Percentiles rank a stretch among this genome's conserved stretches.
These are phyloP conservation scores for Diprion similis DNA, from an alignment of 1,140 invertebrate species.

Conservation along the genomic window DNA sequence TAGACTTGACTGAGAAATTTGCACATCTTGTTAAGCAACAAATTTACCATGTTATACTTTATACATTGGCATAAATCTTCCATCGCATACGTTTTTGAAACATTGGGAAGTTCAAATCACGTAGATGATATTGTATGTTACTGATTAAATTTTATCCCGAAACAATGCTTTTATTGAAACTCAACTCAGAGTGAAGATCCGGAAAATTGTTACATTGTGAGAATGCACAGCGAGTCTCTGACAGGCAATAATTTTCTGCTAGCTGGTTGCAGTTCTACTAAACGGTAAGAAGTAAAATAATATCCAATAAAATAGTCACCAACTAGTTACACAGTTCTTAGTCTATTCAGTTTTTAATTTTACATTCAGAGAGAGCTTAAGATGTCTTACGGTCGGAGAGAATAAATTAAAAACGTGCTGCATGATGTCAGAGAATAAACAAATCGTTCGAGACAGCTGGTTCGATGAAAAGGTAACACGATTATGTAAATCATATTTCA, in stretches of 20 bases:
- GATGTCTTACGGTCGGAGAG: constrained; percentile 63
- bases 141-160: no score
- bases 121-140: no score
- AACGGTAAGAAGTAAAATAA: constrained; percentile 56
- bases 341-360: neutral
- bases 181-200: constrained; percentile 63
- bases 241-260: constrained; percentile 62
- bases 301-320: neutral
- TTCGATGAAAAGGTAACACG: constrained; percentile 65
- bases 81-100: constrained; percentile 6
- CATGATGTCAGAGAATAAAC: constrained; percentile 68
- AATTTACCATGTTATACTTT: neutral
- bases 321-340: neutral
- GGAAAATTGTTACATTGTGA: constrained; percentile 73
- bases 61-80: neutral
- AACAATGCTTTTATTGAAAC: neutral
- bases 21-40: neutral
- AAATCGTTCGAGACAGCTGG: constrained; percentile 71
- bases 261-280: constrained; percentile 66
- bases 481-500: constrained; percentile 2
- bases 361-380: constrained; percentile 59
- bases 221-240: constrained; percentile 43
- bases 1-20: no score
- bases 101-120: neutral
- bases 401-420: constrained; percentile 63